phyloP scores from a whole-genome alignment of 1,140 invertebrate species.

The Bactericera cockerelli region DNA sequence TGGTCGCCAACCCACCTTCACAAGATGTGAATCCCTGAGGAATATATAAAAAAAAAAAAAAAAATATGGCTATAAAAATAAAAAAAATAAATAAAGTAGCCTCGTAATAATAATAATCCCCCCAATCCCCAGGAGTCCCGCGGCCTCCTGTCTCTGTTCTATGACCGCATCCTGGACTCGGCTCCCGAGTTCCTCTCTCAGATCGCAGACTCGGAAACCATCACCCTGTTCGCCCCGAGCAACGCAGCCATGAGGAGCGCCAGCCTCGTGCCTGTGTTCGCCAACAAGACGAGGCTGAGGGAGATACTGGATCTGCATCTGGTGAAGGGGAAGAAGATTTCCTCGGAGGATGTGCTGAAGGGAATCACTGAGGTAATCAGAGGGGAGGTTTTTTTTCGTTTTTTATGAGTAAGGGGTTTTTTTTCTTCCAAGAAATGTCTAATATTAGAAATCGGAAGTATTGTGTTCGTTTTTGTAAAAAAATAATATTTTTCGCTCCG shows the following conservation, averaged over 20 bases:
- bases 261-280: constrained; percentile 49
- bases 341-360: constrained; percentile 36
- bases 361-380: not conserved
- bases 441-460: no score
- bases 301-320: constrained; percentile 66
- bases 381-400: no score
- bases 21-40: no score
- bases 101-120: no score
- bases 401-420: no score
- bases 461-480: no score
- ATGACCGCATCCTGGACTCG: constrained; percentile 55
- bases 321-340: constrained; percentile 50
- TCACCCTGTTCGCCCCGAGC: constrained; percentile 77
- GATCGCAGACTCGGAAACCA: constrained; percentile 47
- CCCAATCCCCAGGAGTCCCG: constrained; percentile 44
- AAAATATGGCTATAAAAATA: no score
- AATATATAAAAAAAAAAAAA: no score
- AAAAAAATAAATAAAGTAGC: no score
- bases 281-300: constrained; percentile 35
- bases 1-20: no score
- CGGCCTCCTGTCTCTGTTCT: constrained; percentile 65
- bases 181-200: constrained; percentile 55
- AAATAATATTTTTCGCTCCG: no score
- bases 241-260: constrained; percentile 63
- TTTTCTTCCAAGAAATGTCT: no score